Base-by-base conservation (phyloP, 2,797 vertebrate genomes). In the Artibeus lituratus region DNA sequence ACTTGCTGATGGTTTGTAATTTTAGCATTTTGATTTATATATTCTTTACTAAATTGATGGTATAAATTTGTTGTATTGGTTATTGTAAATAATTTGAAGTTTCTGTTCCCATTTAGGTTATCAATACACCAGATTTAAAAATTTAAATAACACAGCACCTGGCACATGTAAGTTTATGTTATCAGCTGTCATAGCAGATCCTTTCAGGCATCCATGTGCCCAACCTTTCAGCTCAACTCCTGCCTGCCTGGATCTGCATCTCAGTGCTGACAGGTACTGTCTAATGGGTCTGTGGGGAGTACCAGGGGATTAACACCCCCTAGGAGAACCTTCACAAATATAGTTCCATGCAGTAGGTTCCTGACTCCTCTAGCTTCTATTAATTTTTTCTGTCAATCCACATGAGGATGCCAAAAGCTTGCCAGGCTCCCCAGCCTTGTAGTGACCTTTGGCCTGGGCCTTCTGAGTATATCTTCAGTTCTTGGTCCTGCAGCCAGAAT, bases 351-450 rank as follows among this genome's bases (percentile, higher is more conserved):
- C 11, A 70, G 12, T 44, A 12, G 6, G 1, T 59, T 70, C 67
- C 22, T 59, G 70, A 62, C 29, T 87, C 70, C 12, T 62, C 22
- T 26, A n/a, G 6, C 42, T 0, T 81, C 10, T 65, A 10, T 3
- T 26, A 35, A 35, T 42, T 21, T 95, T 77, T 62, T 53, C 29
- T 51, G 18, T 24, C 49, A 59, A 32, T 15, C 21, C 14, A 19
- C 18, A 11, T 14, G 26, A 88, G 7, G 39, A 22, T 19, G n/a
- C 37, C 22, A 7, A 26, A 26, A 35, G 21, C 44, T 65, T 70
- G 29, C 12, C 42, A 65, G 35, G 1, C 32, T 49, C 42, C 32
- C 12, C 32, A 29, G 12, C 3, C 0, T 24, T n/a, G 9, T 0
- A 42, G 35, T 15, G 3, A 39, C 69, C 67, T 39, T 65, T 67